Evolutionary conservation across 2,888 invertebrate genomes (phyloP), one percentile per base, ranked within the genome.

Genomic region (Argynnis bischoffii): DNA sequence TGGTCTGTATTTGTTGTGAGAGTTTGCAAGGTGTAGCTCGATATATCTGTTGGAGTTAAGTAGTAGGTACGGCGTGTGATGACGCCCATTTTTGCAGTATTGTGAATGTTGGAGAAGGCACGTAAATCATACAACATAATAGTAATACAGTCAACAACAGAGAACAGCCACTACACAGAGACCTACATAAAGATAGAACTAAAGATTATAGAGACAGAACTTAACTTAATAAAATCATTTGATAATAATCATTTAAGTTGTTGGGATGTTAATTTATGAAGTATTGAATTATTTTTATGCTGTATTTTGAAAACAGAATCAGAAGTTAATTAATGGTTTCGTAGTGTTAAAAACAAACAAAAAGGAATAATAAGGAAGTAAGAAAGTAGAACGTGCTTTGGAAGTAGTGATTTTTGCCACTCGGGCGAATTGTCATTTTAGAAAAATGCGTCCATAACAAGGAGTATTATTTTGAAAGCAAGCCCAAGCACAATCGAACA

Each of bases 91-190:
- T 85, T 90, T 90, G 83, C 82, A 90, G 92, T 92, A 92, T 89
- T 90, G 91, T 92, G 90, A 92, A 90, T 92, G 92, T 92, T 87
- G 82, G 84, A 92, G 88, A 91, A 92, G 91, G 92, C 92, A 91
- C 89, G 88, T 90, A 87, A 91, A 90, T 89, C 84, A 90, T 89
- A 92, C 88, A 92, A 92, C 90, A 90, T 88, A 91, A 92, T 89
- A 89, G 87, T 88, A 66, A 83, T 86, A 92, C 92, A 92, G 85
- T 89, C 88, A 88, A 92, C 92, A 93, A 93, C 93, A 93, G 89
- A 90, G 87, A 93, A 87, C 93, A 93, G 93, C 92, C 92, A 93
- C 93, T 93, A 93, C 91, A 92, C 92, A 93, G 89, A 92, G 84
- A 90, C 83, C 81, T 85, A 88, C 88, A 86, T 84, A 80, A 76